Base-by-base conservation (phyloP, 1,140 invertebrate genomes). In the Brachionus rotundiformis region DNA sequence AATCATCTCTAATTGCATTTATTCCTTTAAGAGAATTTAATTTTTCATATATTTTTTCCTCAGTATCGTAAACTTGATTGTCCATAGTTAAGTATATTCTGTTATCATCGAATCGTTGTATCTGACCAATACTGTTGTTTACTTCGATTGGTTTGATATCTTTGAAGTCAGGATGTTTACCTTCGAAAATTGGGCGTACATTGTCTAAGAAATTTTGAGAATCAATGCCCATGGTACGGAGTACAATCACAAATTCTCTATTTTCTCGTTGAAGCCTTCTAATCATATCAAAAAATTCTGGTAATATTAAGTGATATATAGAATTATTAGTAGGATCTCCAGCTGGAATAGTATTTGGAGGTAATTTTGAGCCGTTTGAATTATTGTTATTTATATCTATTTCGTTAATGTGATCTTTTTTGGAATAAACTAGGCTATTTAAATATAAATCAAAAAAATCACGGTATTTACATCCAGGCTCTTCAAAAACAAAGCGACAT, bases 231-330 rank as follows among this genome's bases (percentile, higher is more conserved):
- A 79, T 79, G 10, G 76, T 79, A 7, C 76, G 44, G 13, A 79
- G 19, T n/a, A 79, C 54, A 39, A 79, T 63, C 0, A 29, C 19
- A 27, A 79, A 79, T 10, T 36, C n/a, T 36, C 76, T 19, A 11
- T 79, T 54, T 25, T 59, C 47, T n/a, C 25, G 54, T 19, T 79
- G 76, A 10, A 79, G 31, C 6, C 8, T 11, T 2, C 44, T 10
- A 8, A 79, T 79, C 76, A 79, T 79, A 47, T 79, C 76, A 8
- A 79, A 59, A 63, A 79, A 79, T n/a, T 79, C 76, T 2, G 76
- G 76, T 39, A 79, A 31, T 16, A 79, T 79, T 13, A 79, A n/a
- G 29, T 79, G 44, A 61, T 79, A 79, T n/a, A 79, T 31, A 25
- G 25, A 19, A 2, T 19, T 54, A 19, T 79, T 63, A 0, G 19